Conservation (phyloP, 2,797 vertebrate genomes). For the Cuculus canorus region DNA sequence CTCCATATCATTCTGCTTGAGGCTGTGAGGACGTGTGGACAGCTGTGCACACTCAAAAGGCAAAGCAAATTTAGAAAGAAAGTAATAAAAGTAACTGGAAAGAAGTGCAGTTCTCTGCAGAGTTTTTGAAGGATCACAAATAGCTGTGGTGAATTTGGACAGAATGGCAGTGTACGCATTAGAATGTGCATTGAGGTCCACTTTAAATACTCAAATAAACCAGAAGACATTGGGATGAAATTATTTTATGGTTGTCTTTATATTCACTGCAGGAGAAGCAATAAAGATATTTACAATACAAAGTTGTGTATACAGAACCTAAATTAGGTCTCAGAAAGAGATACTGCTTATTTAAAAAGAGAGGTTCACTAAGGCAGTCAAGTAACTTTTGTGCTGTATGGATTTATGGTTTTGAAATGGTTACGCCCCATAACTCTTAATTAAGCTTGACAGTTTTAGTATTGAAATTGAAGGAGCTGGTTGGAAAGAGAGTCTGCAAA, state of each 20-base stretch:
- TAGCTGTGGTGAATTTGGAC: neutral
- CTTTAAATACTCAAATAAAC: conserved; percentile 48
- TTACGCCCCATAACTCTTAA: conserved; percentile 70
- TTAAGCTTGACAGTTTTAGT: conserved; percentile 70
- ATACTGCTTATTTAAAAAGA: conserved; percentile 38
- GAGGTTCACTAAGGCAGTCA: neutral
- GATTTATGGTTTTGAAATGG: conserved; percentile 57
- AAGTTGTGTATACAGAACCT: conserved; percentile 5
- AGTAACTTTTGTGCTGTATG: conserved; percentile 45
- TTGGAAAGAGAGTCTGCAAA: conserved; percentile 56
- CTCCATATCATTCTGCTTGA: neutral
- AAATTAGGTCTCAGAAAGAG: conserved; percentile 39
- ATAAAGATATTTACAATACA: conserved; percentile 22
- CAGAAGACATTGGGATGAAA: neutral
- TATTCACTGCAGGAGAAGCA: conserved; percentile 33
- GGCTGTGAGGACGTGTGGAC: rapidly evolving
- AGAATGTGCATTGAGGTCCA: neutral
- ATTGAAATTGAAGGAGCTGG: conserved; percentile 52
- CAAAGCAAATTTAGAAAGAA: neutral
- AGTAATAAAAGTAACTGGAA: neutral
- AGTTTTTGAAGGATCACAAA: neutral
- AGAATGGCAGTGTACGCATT: neutral
- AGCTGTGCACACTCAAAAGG: neutral
- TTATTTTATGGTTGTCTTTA: conserved; percentile 18
- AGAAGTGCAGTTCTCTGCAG: neutral